A percentile compares a stretch with the other conserved stretches of the same genome.
Conservation (phyloP, 2,888 invertebrate genomes). For the Scaptomyza cyrtandrae region DNA sequence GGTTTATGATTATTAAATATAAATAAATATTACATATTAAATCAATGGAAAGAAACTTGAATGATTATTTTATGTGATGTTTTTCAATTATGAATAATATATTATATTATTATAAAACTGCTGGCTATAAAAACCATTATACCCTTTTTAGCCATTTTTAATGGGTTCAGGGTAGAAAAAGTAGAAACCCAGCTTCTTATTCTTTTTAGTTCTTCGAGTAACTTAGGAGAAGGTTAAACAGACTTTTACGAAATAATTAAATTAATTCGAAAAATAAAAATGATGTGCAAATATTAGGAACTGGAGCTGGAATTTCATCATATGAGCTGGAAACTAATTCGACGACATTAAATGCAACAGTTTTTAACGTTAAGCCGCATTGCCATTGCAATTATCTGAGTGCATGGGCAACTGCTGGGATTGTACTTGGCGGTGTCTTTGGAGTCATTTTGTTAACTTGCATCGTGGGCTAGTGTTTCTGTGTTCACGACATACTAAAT, state of each 20-base stretch:
- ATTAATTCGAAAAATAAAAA: not conserved
- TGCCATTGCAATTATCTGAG: not conserved
- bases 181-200: too few species aligned
- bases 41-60: too few species aligned
- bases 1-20: too few species aligned
- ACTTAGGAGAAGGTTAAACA: too few species aligned
- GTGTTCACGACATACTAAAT: not conserved
- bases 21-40: too few species aligned
- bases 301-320: not conserved
- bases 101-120: too few species aligned
- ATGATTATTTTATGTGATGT: too few species aligned
- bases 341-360: not conserved
- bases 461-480: not conserved
- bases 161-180: too few species aligned
- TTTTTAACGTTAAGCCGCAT: not conserved
- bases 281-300: not conserved
- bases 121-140: too few species aligned
- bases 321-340: not conserved
- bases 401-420: not conserved
- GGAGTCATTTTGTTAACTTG: not conserved
- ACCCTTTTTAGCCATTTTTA: too few species aligned
- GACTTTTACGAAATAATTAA: not conserved
- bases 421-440: not conserved
- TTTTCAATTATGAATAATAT: too few species aligned
- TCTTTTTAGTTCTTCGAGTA: not conserved